A percentile compares a stretch with the other conserved stretches of the same genome.
Conservation (phyloP, 2,113 vertebrate genomes). For the Agapornis roseicollis region DNA sequence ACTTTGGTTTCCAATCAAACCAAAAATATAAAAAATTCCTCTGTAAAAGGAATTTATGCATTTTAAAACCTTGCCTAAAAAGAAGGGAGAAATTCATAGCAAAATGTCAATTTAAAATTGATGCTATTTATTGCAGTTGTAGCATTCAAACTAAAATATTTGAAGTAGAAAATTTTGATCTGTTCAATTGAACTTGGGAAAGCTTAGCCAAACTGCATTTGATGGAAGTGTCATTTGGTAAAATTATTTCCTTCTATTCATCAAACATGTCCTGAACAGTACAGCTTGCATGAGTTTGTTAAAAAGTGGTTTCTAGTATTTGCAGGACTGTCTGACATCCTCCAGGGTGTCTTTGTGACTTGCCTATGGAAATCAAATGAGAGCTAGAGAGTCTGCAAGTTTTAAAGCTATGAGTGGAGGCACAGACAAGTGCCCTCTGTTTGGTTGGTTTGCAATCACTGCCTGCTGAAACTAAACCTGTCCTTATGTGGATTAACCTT, state of each 20-base stretch:
- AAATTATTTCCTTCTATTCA: background rate
- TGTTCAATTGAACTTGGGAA: too few relatives aligned
- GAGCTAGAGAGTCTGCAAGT: background rate
- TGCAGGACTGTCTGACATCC: background rate
- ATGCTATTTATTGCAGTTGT: background rate
- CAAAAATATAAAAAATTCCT: background rate
- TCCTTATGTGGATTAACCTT: background rate
- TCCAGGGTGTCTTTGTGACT: background rate
- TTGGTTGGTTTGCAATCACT: background rate
- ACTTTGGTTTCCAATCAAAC: background rate
- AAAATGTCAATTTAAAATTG: background rate
- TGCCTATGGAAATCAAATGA: accelerated
- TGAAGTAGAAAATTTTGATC: background rate
- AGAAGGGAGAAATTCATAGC: background rate
- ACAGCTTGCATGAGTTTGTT: too few relatives aligned
- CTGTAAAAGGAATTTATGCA: background rate
- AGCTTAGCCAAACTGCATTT: background rate
- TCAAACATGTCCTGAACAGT: background rate
- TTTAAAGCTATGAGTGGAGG: background rate
- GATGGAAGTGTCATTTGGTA: background rate
- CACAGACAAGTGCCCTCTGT: accelerated
- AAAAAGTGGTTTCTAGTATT: background rate
- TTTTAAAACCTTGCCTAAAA: background rate
- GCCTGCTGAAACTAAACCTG: background rate
- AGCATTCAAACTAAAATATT: background rate